A percentile compares a stretch with the other conserved stretches of the same genome.
These are phyloP conservation scores for Limnothrissa miodon DNA, from an alignment of 2,113 vertebrate species.

Conservation along the genomic window DNA sequence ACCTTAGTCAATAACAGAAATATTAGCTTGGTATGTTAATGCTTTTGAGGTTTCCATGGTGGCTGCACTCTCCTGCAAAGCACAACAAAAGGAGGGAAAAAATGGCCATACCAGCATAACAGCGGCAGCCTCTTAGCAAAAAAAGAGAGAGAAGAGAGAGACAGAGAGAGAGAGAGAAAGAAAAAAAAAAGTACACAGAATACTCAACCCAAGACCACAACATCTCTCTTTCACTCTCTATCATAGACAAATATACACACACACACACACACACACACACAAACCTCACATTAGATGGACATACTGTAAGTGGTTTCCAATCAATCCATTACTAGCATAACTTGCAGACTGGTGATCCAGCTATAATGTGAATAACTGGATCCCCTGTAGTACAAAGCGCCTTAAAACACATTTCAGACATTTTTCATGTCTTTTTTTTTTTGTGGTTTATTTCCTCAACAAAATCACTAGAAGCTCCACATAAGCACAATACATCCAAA, in stretches of 20 bases:
- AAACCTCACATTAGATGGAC: background rate
- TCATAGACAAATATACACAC: background rate
- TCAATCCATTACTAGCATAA: background rate
- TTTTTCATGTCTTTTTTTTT: background rate
- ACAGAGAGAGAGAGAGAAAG: background rate
- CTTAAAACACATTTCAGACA: too few species aligned
- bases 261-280: background rate
- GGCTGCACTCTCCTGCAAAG: constrained; percentile 39
- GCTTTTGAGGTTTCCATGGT: constrained; percentile 53
- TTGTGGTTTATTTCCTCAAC: background rate
- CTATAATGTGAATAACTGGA: background rate
- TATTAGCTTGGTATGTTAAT: constrained; percentile 55
- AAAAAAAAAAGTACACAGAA: background rate
- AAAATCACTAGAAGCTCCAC: background rate
- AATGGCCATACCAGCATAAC: constrained; percentile 41
- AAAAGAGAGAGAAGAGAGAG: background rate
- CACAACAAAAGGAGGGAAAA: constrained; percentile 49
- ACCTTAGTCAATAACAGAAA: constrained; percentile 55
- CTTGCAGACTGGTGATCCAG: background rate
- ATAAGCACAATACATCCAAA: background rate
- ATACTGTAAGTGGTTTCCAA: background rate
- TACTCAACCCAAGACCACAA: constrained; percentile 1
- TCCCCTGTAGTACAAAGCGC: background rate
- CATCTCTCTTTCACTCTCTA: background rate
- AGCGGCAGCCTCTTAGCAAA: constrained; percentile 34